Conservation (phyloP, 2,113 vertebrate genomes). For the Phylloscopus whistleri region DNA sequence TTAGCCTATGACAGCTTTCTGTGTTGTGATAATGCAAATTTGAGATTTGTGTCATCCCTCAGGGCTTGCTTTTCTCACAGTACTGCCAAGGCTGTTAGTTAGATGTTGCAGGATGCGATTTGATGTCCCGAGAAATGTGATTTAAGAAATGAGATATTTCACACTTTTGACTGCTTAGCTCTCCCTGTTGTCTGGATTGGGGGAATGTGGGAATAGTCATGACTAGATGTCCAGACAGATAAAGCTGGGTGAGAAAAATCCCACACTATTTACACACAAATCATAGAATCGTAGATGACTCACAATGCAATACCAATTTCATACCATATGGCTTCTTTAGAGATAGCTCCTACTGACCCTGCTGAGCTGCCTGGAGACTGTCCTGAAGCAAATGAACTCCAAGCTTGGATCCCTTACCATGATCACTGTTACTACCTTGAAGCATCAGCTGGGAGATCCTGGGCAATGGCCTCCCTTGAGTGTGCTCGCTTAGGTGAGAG, state of each 20-base stretch:
- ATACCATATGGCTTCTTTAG: conserved; percentile 50
- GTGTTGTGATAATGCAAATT: background rate
- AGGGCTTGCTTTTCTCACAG: background rate
- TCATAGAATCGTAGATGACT: background rate
- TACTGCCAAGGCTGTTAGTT: background rate
- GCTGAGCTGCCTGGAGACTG: conserved; percentile 86
- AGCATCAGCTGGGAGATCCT: conserved; percentile 69
- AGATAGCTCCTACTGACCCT: conserved; percentile 79
- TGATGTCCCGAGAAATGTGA: background rate
- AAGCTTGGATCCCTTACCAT: conserved; percentile 85
- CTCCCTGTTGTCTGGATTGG: background rate
- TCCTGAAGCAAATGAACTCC: conserved; percentile 70
- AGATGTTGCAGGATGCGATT: background rate
- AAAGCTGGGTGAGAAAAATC: background rate
- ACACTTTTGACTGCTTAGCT: background rate
- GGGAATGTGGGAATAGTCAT: background rate
- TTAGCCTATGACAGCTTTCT: background rate
- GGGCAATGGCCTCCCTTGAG: conserved; percentile 85
- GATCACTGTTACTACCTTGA: conserved; percentile 84
- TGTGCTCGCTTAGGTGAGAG: conserved; percentile 82
- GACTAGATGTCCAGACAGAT: background rate
- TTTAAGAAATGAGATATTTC: background rate
- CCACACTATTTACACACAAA: background rate
- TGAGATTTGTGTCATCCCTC: background rate
- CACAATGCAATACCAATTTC: background rate